Conservation (phyloP, 2,797 vertebrate genomes). For the Microctenopoma stevenorrisi region DNA sequence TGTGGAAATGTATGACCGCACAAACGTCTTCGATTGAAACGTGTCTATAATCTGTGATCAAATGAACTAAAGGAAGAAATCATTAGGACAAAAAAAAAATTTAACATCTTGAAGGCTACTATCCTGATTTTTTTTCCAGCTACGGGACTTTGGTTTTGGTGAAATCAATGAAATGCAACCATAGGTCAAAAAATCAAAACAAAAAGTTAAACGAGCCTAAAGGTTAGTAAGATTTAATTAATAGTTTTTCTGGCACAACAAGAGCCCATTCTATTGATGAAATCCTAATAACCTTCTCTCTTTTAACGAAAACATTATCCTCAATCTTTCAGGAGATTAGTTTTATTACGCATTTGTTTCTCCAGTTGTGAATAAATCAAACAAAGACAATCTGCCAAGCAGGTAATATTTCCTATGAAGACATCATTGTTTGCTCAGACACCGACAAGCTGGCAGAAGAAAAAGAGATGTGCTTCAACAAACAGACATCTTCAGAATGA, state of each 20-base stretch:
- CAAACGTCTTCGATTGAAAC: no score
- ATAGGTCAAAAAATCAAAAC: not conserved
- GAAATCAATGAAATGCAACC: not conserved
- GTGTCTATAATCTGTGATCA: not conserved
- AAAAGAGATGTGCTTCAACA: not conserved
- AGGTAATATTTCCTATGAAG: not conserved
- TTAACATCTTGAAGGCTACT: not conserved
- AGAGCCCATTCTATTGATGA: not conserved
- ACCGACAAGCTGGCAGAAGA: not conserved
- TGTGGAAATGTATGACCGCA: no score
- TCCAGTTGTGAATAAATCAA: conserved; percentile 6
- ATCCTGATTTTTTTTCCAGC: no score
- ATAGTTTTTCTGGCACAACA: not conserved
- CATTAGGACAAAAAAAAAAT: not conserved
- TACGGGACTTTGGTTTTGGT: not conserved
- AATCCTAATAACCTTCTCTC: not conserved
- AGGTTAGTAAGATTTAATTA: not conserved
- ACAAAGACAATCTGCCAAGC: not conserved
- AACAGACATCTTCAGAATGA: not conserved
- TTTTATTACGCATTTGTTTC: not conserved
- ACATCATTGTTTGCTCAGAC: not conserved
- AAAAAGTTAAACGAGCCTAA: no score
- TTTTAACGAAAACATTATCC: not conserved
- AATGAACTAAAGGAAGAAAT: not conserved
- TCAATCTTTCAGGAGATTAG: conserved; percentile 1